These are phyloP conservation scores for Pantala flavescens DNA, from an alignment of 1,140 invertebrate genomes.

Conservation along the genomic window DNA sequence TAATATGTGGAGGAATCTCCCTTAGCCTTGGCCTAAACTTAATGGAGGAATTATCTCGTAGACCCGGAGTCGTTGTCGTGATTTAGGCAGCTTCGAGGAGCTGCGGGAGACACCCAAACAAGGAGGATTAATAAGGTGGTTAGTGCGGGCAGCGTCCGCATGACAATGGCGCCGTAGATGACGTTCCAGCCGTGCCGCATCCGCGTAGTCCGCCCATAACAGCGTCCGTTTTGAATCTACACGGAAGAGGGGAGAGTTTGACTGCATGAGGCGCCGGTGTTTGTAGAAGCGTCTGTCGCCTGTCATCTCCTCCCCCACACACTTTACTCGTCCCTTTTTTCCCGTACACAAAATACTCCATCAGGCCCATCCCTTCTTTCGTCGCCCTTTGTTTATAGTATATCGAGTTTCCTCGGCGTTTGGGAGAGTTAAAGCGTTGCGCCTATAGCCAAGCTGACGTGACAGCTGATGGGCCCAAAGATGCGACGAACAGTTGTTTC, in stretches of 20 bases:
- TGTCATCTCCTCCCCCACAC: not conserved
- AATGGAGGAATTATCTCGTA: too few relatives aligned
- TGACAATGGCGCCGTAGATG: too few relatives aligned
- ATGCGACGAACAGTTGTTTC: not conserved
- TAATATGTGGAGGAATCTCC: too few relatives aligned
- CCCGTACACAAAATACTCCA: not conserved
- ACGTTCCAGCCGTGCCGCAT: not conserved
- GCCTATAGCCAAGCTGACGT: not conserved
- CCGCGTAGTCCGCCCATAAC: not conserved
- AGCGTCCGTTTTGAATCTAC: not conserved
- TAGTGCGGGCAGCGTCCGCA: too few relatives aligned
- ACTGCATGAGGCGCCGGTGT: not conserved
- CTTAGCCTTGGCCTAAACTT: too few relatives aligned
- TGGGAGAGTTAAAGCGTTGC: not conserved
- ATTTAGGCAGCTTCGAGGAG: too few relatives aligned
- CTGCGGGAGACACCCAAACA: too few relatives aligned
- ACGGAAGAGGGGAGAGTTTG: not conserved
- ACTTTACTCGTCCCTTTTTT: not conserved
- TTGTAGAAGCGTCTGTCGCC: not conserved
- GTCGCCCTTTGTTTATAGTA: not conserved
- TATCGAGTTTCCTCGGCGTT: not conserved
- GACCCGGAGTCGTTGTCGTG: too few relatives aligned
- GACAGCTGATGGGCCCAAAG: not conserved
- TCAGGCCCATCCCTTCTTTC: not conserved
- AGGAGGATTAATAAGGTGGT: too few relatives aligned